phyloP scores from a whole-genome alignment of 2,113 vertebrate species.

The Zosterops japonicus region DNA sequence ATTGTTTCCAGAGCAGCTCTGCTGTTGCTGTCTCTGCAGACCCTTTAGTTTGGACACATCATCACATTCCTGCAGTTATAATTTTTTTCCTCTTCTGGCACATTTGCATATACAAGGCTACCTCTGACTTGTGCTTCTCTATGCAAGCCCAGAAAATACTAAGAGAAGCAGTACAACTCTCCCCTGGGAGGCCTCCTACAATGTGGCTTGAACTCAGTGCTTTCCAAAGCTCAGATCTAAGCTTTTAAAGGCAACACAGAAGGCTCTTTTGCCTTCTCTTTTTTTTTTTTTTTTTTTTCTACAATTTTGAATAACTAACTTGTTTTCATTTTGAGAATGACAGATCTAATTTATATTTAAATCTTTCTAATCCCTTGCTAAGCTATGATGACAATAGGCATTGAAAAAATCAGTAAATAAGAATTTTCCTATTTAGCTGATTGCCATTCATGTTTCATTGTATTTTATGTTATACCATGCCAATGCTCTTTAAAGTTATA shows the following conservation, averaged over 20 bases:
- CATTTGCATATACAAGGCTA: background rate
- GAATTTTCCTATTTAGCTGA: conserved; percentile 18
- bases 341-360: conserved; percentile 36
- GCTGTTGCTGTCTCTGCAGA: background rate
- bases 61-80: background rate
- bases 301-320: background rate
- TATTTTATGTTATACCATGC: background rate
- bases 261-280: background rate
- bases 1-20: background rate
- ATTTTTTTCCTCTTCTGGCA: background rate
- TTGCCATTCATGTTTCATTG: conserved; percentile 19
- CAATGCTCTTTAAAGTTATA: background rate
- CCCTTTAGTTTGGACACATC: background rate
- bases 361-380: background rate
- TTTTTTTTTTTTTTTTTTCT: accelerated
- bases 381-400: background rate
- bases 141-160: background rate
- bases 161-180: background rate
- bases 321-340: conserved; percentile 24
- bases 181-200: background rate
- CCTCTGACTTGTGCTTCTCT: background rate
- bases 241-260: background rate
- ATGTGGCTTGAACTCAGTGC: background rate
- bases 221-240: background rate
- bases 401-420: conserved; percentile 30